Conservation (phyloP, 2,113 vertebrate species). For the Myotis davidii region DNA sequence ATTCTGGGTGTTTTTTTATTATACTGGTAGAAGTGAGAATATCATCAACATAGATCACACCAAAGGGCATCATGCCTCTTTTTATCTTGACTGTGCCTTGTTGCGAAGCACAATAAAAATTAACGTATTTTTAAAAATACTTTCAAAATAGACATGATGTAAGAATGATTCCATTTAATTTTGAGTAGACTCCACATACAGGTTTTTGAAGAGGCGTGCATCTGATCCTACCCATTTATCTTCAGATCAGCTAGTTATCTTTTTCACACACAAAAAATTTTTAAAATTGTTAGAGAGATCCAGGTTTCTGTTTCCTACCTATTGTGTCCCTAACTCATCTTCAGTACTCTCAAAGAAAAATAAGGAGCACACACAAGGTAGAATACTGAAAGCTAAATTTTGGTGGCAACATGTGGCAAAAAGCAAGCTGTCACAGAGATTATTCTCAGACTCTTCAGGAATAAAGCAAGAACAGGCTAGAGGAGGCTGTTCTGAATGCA, state of each 20-base stretch:
- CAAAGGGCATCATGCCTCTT: not conserved
- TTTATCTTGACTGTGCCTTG: not conserved
- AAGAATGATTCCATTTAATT: constrained; percentile 30
- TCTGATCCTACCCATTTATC: not conserved
- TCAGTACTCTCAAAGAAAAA: constrained; percentile 4
- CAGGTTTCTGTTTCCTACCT: constrained; percentile 1
- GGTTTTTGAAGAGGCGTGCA: not conserved
- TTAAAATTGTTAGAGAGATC: not conserved
- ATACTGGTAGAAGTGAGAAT: not conserved
- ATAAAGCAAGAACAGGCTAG: not conserved
- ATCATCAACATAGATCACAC: not conserved
- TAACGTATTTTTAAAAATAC: not conserved
- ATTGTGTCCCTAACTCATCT: not conserved
- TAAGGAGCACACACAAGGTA: not conserved
- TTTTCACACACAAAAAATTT: not conserved
- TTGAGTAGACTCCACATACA: not conserved
- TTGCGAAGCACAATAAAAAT: not conserved
- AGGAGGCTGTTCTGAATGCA: not conserved
- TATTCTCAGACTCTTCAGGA: not conserved
- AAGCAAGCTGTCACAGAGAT: not conserved
- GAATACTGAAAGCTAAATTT: not conserved
- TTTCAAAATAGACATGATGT: not conserved
- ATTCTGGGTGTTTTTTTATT: not conserved
- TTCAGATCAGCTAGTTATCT: not conserved
- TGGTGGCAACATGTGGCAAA: not conserved